phyloP scores from a whole-genome alignment of 2,113 vertebrate species.

The Peromyscus maniculatus region DNA sequence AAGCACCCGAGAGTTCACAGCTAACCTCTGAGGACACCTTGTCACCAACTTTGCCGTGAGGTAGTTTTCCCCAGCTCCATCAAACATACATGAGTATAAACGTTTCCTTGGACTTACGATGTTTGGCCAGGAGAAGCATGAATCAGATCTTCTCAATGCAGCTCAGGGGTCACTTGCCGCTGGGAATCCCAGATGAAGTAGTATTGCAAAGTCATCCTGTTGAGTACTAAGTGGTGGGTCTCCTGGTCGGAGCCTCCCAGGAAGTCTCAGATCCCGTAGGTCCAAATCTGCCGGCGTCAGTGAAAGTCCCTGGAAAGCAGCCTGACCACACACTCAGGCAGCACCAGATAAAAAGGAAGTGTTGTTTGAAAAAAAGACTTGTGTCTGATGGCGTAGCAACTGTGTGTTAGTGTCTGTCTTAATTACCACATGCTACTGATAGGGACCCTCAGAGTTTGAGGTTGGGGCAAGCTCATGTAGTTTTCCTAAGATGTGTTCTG shows the following conservation, averaged over 20 bases:
- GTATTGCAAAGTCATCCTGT: rapidly evolving
- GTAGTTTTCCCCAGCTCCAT: rapidly evolving
- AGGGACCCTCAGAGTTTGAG: no score
- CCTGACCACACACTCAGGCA: background rate
- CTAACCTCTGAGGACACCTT: background rate
- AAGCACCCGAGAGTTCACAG: rapidly evolving
- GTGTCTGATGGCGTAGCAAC: background rate
- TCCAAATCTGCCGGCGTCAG: background rate
- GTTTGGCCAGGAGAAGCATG: background rate
- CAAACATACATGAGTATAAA: background rate
- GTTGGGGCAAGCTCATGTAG: background rate
- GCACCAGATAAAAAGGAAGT: background rate
- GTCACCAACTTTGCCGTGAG: background rate
- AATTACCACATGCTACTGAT: background rate
- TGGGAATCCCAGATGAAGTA: background rate
- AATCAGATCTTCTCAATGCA: background rate
- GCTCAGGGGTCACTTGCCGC: background rate
- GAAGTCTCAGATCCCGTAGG: no score
- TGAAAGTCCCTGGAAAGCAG: background rate
- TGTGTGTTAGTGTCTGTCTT: background rate
- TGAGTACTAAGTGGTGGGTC: rapidly evolving
- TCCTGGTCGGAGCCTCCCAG: rapidly evolving
- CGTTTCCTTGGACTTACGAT: background rate
- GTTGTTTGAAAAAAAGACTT: background rate
- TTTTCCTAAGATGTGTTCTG: background rate